A percentile compares a stretch with the other conserved stretches of the same genome.
phyloP scores from a whole-genome alignment of 2,797 vertebrate genomes.

The Chelon auratus region DNA sequence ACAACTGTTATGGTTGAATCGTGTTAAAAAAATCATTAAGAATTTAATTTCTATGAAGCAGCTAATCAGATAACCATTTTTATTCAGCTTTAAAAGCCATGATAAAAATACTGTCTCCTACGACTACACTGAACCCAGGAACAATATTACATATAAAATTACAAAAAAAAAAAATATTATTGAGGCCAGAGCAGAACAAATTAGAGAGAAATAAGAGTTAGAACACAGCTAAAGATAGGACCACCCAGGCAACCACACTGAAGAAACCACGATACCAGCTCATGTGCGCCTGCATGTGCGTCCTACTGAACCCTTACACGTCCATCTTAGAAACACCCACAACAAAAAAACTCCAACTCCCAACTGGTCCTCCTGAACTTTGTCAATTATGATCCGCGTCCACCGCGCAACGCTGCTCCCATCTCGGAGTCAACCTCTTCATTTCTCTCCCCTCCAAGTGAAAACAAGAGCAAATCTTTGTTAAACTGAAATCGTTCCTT shows the following conservation, averaged over 20 bases:
- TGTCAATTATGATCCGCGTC: slow-evolving; percentile 45
- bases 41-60: too few relatives aligned
- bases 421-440: slow-evolving; percentile 61
- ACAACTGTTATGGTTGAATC: too few relatives aligned
- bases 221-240: slow-evolving; percentile 48
- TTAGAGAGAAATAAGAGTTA: slow-evolving; percentile 25
- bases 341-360: slow-evolving; percentile 43
- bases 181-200: slow-evolving; percentile 9
- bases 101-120: not conserved
- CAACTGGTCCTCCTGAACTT: slow-evolving; percentile 38
- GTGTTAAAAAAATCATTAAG: too few relatives aligned
- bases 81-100: not conserved
- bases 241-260: slow-evolving; percentile 58
- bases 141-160: too few relatives aligned
- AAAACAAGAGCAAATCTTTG: slow-evolving; percentile 76
- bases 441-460: slow-evolving; percentile 60
- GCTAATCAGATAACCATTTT: not conserved
- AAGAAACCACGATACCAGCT: slow-evolving; percentile 39
- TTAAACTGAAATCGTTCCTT: slow-evolving; percentile 71
- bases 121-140: not conserved
- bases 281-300: slow-evolving; percentile 37
- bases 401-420: slow-evolving; percentile 46
- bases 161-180: too few relatives aligned
- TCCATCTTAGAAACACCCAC: slow-evolving; percentile 54
- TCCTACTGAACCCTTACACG: slow-evolving; percentile 34